A percentile compares a stretch with the other conserved stretches of the same genome.
Conservation (phyloP, 2,797 vertebrate genomes). For the Florisuga fusca region DNA sequence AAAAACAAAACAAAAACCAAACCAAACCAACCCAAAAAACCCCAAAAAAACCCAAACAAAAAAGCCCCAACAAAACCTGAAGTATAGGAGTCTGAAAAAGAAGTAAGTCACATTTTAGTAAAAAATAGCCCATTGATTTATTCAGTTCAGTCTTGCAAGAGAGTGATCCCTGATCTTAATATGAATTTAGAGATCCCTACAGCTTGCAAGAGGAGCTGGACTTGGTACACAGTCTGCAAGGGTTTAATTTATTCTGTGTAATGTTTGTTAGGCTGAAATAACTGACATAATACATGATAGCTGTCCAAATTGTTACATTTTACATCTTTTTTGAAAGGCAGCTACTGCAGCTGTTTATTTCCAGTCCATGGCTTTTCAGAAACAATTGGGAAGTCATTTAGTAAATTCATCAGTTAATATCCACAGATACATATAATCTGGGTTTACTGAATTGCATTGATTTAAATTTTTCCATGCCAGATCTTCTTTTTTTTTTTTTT, state of each 20-base stretch:
- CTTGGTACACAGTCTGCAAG: not conserved
- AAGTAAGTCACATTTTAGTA: not conserved
- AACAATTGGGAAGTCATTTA: conserved; percentile 57
- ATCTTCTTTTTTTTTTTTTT: not conserved
- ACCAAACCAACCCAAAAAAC: too few relatives aligned
- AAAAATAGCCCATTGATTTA: not conserved
- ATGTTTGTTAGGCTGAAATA: conserved; percentile 1
- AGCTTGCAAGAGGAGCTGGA: not conserved
- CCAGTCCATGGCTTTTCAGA: conserved; percentile 37
- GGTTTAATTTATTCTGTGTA: not conserved
- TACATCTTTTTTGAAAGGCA: conserved; percentile 27
- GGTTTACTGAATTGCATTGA: conserved; percentile 43
- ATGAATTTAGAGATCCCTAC: not conserved
- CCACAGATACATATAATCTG: conserved; percentile 52
- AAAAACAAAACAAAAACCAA: too few relatives aligned
- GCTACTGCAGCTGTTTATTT: conserved; percentile 49
- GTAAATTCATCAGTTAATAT: conserved; percentile 59
- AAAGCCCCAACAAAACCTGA: too few relatives aligned
- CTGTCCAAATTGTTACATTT: conserved; percentile 36
- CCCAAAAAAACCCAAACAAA: too few relatives aligned
- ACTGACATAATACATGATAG: not conserved
- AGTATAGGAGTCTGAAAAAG: not conserved
- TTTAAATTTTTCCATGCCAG: not conserved
- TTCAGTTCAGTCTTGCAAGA: not conserved
- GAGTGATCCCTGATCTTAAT: not conserved